Evolutionary conservation across 1,140 invertebrate genomes (phyloP), one percentile per base, ranked within the genome.

Genomic region (Lysiphlebus fabarum): DNA sequence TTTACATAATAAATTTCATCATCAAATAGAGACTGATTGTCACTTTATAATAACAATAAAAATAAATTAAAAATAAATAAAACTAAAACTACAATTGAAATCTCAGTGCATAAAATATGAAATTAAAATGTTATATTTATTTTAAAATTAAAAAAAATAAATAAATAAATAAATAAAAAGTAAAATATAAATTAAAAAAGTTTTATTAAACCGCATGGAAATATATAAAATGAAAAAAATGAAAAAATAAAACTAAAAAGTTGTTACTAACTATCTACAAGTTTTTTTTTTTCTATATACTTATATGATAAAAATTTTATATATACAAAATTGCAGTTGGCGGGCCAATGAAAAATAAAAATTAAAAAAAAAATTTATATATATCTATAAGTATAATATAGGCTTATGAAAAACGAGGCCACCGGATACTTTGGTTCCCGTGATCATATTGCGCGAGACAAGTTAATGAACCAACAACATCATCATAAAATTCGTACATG

Each of bases 311-410:
- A 44, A n/a, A 55, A 57, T 43, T 62, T 62, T 58, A 58, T 60
- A 56, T 67, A 26, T 26, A 67, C 43, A 67, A 67, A 69, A 67
- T 67, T 61, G 53, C 62, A 67, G 60, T 66, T 51, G 60, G 49
- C 49, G 49, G 50, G 56, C 44, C 17, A 48, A 53, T 59, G 42
- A 26, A 45, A 33, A 47, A n/a, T 41, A 40, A 40, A 34, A 44
- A 56, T 4, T 41, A 26, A 26, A 40, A 36, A 44, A 56, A 26
- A 56, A n/a, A n/a, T n/a, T n/a, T n/a, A n/a, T n/a, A n/a, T n/a
- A n/a, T n/a, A n/a, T n/a, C n/a, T n/a, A n/a, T n/a, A n/a, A n/a
- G n/a, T n/a, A n/a, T n/a, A n/a, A n/a, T n/a, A n/a, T 17, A 38
- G 43, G 43, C 36, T 56, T 36, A 37, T 48, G 44, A 17, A 17